These are phyloP conservation scores for Epinephelus lanceolatus DNA, from an alignment of 2,113 vertebrate species.

Conservation along the genomic window DNA sequence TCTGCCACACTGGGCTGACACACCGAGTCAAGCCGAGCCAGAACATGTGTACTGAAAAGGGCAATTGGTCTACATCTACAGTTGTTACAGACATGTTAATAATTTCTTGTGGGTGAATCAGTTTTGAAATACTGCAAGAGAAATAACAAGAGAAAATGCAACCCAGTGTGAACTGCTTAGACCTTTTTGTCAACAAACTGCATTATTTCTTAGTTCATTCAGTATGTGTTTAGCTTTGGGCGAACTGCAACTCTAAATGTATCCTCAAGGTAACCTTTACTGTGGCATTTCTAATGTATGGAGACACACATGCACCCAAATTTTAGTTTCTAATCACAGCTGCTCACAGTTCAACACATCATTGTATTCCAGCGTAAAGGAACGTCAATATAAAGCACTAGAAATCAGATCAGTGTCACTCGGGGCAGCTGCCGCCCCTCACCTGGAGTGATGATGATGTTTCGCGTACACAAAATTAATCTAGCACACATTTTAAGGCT, in stretches of 20 bases:
- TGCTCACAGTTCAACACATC: not conserved
- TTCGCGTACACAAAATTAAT: conserved; percentile 7
- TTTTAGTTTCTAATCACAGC: conserved; percentile 4
- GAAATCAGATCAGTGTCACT: not conserved
- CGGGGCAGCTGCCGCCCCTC: not conserved
- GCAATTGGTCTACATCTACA: not conserved
- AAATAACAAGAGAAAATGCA: not conserved
- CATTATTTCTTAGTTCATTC: not conserved
- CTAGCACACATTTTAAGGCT: not conserved
- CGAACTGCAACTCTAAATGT: not conserved
- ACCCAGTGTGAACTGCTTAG: not conserved
- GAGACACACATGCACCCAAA: not conserved
- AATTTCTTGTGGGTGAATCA: not conserved
- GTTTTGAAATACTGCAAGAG: not conserved
- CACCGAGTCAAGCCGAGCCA: too few species aligned
- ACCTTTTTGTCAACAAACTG: not conserved
- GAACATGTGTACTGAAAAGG: too few species aligned
- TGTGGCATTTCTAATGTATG: not conserved
- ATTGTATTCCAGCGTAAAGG: not conserved
- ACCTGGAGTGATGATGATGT: not conserved
- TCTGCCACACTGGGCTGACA: too few species aligned
- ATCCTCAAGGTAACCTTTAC: not conserved
- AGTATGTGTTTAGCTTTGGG: not conserved
- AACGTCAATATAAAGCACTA: conserved; percentile 5
- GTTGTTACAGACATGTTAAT: not conserved